Evolutionary conservation across 2,113 vertebrate species (phyloP), one percentile per base, ranked within the genome.

Genomic region (Halcyon malimbica): DNA sequence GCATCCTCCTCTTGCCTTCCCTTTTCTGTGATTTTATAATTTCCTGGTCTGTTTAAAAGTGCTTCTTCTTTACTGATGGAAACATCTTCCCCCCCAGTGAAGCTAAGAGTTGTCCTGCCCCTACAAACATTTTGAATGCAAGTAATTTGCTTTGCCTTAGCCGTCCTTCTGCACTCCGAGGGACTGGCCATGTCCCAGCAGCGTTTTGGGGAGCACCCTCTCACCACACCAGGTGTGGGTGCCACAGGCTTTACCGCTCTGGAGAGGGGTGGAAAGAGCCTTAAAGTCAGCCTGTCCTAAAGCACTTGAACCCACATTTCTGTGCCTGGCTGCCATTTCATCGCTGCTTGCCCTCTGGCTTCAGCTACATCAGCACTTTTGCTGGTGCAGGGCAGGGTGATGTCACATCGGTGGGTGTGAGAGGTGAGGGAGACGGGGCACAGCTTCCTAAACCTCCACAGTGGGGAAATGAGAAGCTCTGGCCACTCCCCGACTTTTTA

Each of bases 361-460:
- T 60, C 46, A 48, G 78, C 50, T 77, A n/a, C 59, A 26, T 37
- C n/a, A 4, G 59, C 1, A 1, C 1, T 1, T 57, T 44, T 29
- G 11, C 64, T 48, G 23, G 17, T 3, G 39, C 54, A 24, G 56
- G 56, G 50, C 41, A 70, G 42, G 75, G 42, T 2, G 25, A 31
- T 54, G 65, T n/a, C 28, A 8, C 3, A 15, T 24, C 1, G 3
- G 42, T 20, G 78, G 50, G 33, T 33, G 35, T 2, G 4, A n/a
- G n/a, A 29, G 28, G 28, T 10, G 37, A 37, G 16, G n/a, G 10
- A 69, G 56, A 35, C 14, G n/a, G 44, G 20, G 23, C 2, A 5
- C 1, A 2, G 15, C 33, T 53, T 90, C 50, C 76, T 11, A 11
- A 28, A 63, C 9, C 13, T 31, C 29, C 44, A 0, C 0, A 0